phyloP scores from a whole-genome alignment of 2,797 vertebrate species.

The Aplochiton taeniatus region DNA sequence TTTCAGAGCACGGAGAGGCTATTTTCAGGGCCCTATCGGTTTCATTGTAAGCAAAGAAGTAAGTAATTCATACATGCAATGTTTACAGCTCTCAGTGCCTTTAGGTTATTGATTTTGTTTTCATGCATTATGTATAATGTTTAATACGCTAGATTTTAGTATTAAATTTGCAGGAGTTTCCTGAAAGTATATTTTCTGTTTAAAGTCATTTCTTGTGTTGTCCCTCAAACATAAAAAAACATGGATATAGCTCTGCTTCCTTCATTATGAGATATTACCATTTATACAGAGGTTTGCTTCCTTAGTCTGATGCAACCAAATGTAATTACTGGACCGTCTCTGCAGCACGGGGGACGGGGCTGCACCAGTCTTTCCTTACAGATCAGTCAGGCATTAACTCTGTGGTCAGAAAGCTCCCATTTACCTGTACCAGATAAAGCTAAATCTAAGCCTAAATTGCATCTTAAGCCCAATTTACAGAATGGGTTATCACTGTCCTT shows the following conservation, averaged over 20 bases:
- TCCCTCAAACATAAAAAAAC: too few relatives aligned
- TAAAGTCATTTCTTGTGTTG: too few relatives aligned
- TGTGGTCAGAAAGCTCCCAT: slow-evolving; percentile 61
- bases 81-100: slow-evolving; percentile 46
- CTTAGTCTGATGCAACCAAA: slow-evolving; percentile 57
- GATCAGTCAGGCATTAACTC: slow-evolving; percentile 47
- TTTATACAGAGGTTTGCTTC: slow-evolving; percentile 42
- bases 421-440: slow-evolving; percentile 72
- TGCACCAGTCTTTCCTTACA: slow-evolving; percentile 21
- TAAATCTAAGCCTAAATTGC: slow-evolving; percentile 37
- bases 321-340: slow-evolving; percentile 52
- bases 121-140: slow-evolving; percentile 64
- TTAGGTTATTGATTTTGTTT: slow-evolving; percentile 48
- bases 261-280: slow-evolving; percentile 40
- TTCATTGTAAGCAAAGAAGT: slow-evolving; percentile 59
- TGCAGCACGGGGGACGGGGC: slow-evolving; percentile 12
- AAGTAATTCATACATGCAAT: slow-evolving; percentile 51
- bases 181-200: not conserved
- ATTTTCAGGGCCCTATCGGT: slow-evolving; percentile 71
- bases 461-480: too few relatives aligned
- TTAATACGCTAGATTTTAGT: slow-evolving; percentile 54
- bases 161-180: slow-evolving; percentile 37
- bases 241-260: slow-evolving; percentile 16
- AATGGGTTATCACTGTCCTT: slow-evolving; percentile 19
- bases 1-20: slow-evolving; percentile 66